Evolutionary conservation across 2,888 invertebrate species (phyloP), one percentile per base, ranked within the genome.

Genomic region (Nomada fucata): DNA sequence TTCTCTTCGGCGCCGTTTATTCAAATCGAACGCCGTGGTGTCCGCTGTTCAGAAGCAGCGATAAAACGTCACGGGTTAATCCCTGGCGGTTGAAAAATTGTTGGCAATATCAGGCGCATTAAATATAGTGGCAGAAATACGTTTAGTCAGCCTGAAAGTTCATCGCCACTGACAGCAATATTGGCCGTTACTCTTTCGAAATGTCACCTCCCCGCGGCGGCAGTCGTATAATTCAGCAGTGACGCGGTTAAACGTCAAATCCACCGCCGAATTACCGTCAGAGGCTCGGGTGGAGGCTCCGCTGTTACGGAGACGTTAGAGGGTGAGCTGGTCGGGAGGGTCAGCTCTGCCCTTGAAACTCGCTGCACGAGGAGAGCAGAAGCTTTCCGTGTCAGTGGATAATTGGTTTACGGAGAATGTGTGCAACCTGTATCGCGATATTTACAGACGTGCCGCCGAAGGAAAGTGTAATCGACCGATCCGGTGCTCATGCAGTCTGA

Each of bases 381-480:
- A 78, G 77, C 76, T 86, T 89, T 89, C 84, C 89, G 81, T 88
- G 85, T 80, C 83, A 89, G 60, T 61, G 84, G 72, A 84, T 83
- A 86, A 88, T 82, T 88, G 83, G 82, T 86, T 87, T 88, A 88
- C 76, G 76, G 82, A 64, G 82, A 79, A 82, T 75, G 72, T 79
- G 79, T 70, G 83, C 80, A 83, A 60, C 79, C 81, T 82, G 75
- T 81, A 69, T 60, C 76, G 71, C 75, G 87, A 80, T 85, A 82
- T 75, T 80, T 84, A 78, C 84, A 79, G 79, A 81, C 76, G 71
- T 65, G 71, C 69, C 81, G 75, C 53, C 75, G 67, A 79, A 80
- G 84, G 85, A 86, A 87, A 86, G 87, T 84, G 87, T 86, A 87
- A 89, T 88, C 88, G 88, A 88, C 86, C 89, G 82, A 89, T 89